Evolutionary conservation across 1,140 invertebrate species (phyloP), one percentile per base, ranked within the genome.

Genomic region (Drosophila burlai): DNA sequence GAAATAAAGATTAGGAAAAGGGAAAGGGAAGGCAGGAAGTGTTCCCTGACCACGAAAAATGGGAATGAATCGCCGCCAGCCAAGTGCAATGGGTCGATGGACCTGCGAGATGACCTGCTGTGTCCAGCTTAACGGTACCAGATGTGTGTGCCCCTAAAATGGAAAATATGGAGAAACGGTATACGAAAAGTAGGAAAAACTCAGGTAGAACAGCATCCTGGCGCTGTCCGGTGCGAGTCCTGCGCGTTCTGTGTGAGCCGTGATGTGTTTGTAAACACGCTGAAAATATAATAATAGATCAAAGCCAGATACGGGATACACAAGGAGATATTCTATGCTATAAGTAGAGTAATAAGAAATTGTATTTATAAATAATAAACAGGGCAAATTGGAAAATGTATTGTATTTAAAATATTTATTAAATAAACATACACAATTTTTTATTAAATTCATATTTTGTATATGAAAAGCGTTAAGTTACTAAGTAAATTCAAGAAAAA

Each of bases 211-310:
- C 21, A 26, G 54, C 31, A 47, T 63, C 50, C 76, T 75, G 58
- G 59, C 67, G 75, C 77, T 80, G 75, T 31, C 36, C 15, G 21
- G 16, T 38, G 21, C 45, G 52, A 46, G 38, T 46, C 57, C 58
- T 60, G 68, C 60, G 80, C 68, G 46, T 26, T 80, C 80, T 83
- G 85, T 90, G 83, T 79, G 85, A 89, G 61, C 78, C 85, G 74
- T 81, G 85, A 85, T 90, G 85, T 89, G 84, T 89, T 89, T 89
- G 84, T 89, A 89, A 89, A 89, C 84, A 89, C 78, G 61, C 60
- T 79, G 78, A 79, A 89, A 89, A 90, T 90, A 52, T 67, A 84
- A 89, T 85, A 89, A 89, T 89, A 81, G 85, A 90, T 87, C 85
- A 90, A 76, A 73, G 83, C 21, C 75, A 75, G 83, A 90, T 84